Base-by-base conservation (phyloP, 2,113 vertebrate genomes). In the Pongo abelii region DNA sequence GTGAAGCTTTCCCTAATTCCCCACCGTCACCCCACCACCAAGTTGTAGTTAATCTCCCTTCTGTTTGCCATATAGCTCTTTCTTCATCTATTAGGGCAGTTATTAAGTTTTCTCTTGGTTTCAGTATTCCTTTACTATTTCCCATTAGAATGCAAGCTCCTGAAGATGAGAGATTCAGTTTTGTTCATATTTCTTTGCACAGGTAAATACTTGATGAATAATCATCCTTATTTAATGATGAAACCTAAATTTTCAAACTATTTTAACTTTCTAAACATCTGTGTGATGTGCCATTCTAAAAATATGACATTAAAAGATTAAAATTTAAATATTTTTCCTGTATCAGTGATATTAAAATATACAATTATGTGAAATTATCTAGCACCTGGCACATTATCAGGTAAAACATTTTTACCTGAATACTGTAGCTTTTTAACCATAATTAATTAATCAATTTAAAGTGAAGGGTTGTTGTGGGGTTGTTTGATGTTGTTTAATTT, bases 121-220 rank as follows among this genome's bases (percentile, higher is more conserved):
- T 92, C 27, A 5, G n/a, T 85, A 32, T 87, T 57, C 64, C 50
- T 72, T 32, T 30, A 18, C 77, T 59, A 35, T 92, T 59, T 93
- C 46, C 57, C 61, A 32, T 75, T 78, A 81, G 52, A 93, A 92
- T 46, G 46, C 35, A 91, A 55, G 80, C 84, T 80, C 96, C 79
- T 90, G 70, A 50, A 95, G 64, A 35, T 87, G 78, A 90, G 74
- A 85, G 70, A 59, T 75, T 67, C 72, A 61, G 9, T 77, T 70
- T 61, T 89, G 5, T 48, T 91, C 59, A 5, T 77, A 92, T 97
- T 96, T 95, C 80, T 96, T 93, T 93, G 40, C 43, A 50, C 59
- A 91, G 95, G 78, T 95, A 96, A 94, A 97, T 93, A 89, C 30
- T 89, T 84, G n/a, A 55, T 83, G 61, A 84, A 50, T 80, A 80